Evolutionary conservation across 2,888 invertebrate genomes (phyloP).

Genomic region (Lordiphosa andalusiaca): DNA sequence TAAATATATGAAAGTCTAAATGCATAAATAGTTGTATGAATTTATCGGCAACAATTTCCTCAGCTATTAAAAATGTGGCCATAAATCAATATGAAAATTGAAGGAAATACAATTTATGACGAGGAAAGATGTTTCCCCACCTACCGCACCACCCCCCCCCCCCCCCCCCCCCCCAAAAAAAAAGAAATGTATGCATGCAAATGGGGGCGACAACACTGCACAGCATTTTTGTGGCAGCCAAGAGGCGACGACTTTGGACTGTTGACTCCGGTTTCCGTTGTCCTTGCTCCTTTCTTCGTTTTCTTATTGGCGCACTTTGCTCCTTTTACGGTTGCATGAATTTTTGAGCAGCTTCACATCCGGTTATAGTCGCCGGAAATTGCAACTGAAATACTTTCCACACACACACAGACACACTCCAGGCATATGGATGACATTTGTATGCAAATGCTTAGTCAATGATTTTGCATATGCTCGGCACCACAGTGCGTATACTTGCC

Average conservation of each 20-base stretch:
- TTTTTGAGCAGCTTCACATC: conserved; percentile 68
- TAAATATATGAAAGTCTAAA: conserved; percentile 5
- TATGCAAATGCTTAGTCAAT: conserved; percentile 60
- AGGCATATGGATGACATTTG: conserved; percentile 58
- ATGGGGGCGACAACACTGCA: conserved; percentile 27
- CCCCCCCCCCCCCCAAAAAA: no score
- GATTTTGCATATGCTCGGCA: conserved; percentile 54
- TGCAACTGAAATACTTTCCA: conserved; percentile 58
- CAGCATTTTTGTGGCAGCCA: conserved; percentile 12
- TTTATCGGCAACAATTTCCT: conserved; percentile 51
- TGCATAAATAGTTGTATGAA: conserved; percentile 30
- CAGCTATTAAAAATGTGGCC: conserved; percentile 47
- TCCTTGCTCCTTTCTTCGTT: conserved; percentile 20
- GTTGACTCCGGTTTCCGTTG: conserved; percentile 17
- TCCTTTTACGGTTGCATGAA: conserved; percentile 69
- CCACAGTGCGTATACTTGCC: conserved; percentile 39
- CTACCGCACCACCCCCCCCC: no score
- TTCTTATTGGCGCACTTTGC: conserved; percentile 64
- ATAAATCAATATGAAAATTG: conserved; percentile 49
- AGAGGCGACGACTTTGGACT: conserved; percentile 3
- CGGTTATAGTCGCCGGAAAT: conserved; percentile 66
- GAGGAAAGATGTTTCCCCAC: background rate
- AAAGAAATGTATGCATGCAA: conserved; percentile 38
- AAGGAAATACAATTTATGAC: conserved; percentile 45
- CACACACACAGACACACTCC: conserved; percentile 19